Base-by-base conservation (phyloP, 2,888 invertebrate species). In the Mycalesis mineus region DNA sequence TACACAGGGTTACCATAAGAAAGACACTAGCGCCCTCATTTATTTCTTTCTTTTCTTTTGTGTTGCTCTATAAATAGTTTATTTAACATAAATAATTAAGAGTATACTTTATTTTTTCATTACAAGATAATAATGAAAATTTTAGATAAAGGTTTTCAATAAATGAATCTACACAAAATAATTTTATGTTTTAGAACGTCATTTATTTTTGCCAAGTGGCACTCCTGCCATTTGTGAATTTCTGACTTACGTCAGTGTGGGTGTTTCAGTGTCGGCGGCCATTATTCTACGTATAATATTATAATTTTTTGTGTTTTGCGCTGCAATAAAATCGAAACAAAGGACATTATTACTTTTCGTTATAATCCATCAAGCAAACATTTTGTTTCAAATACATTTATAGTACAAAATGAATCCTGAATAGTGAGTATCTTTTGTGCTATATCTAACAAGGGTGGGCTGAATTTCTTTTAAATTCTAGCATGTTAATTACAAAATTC, bases 361-460 rank as follows among this genome's bases (percentile, higher is more conserved):
- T 70, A 72, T 69, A 77, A 68, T 77, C 72, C 74, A 65, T 69
- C 70, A 66, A 68, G 75, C 69, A 72, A 77, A 77, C 77, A 76
- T 81, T 80, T 80, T 75, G 71, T 69, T 72, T 72, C 74, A 74
- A 78, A 77, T 72, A 79, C 74, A 76, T 74, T 77, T 78, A 82
- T 77, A 84, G 81, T 88, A 82, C 84, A 88, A 87, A 77, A 94
- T 95, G 94, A 94, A 94, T 93, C 95, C 95, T 74, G 95, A 95
- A 92, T 95, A 95, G 95, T 95, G 90, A 95, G 95, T 93, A 92
- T 85, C 78, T 80, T 77, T 79, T 68, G 65, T 70, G 57, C 75
- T 74, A 72, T 76, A 75, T 69, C 68, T 73, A 80, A 78, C 76
- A 80, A 83, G 82, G 81, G 80, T 82, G 80, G 79, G 79, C 78